Percentiles rank a stretch among this genome's conserved stretches.
Conservation (phyloP, 2,797 vertebrate species). For the Hemitrygon akajei region DNA sequence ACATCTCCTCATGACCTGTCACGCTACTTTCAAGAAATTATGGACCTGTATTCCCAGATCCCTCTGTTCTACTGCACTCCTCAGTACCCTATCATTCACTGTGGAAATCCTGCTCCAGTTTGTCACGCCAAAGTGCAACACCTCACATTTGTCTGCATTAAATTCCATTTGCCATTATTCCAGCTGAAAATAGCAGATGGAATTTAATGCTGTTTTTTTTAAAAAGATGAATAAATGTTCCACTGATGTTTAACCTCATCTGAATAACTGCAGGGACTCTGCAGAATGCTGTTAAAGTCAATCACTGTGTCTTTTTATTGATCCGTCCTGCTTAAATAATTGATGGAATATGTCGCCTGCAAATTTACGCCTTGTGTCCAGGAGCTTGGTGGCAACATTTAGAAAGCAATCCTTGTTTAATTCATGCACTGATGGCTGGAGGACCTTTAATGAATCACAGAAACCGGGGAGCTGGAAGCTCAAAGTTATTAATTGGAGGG, state of each 20-base stretch:
- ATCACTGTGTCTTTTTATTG: background rate
- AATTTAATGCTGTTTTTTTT: background rate
- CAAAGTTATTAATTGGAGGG: background rate
- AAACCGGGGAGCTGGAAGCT: background rate
- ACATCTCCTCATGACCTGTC: no score
- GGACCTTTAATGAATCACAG: background rate
- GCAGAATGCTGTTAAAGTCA: background rate
- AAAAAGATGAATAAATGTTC: background rate
- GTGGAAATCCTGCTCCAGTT: no score
- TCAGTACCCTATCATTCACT: no score
- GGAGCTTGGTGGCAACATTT: background rate
- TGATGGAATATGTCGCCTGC: background rate
- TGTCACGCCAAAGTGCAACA: no score
- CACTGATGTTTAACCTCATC: background rate
- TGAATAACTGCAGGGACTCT: background rate
- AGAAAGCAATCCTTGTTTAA: background rate
- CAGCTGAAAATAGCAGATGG: no score
- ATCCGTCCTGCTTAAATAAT: background rate
- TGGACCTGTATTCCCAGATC: no score
- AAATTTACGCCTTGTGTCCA: background rate
- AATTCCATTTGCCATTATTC: no score
- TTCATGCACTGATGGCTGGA: background rate
- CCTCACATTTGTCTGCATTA: no score
- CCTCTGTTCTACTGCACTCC: no score
- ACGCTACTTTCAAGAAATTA: no score